A percentile compares a stretch with the other conserved stretches of the same genome.
Evolutionary conservation across 37 sponge, comb jelly and placozoan species (phyloP).

Genomic region (Ianthella basta): DNA sequence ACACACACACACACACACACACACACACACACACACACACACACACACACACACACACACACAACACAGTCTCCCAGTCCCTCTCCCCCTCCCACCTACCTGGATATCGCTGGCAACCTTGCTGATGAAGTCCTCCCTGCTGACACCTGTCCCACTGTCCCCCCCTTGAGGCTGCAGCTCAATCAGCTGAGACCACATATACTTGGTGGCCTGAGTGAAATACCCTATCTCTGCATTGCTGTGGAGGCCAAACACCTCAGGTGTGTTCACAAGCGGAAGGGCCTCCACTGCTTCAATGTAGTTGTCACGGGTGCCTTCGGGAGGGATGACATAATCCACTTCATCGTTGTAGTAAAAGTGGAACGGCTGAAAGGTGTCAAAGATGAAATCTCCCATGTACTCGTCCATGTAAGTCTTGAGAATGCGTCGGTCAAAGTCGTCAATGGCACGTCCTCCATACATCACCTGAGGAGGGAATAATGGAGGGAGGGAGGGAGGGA

Average conservation of each 20-base stretch:
- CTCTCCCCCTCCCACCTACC: conserved; percentile 26
- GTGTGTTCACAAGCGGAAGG: conserved; percentile 95
- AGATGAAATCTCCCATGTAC: conserved; percentile 99
- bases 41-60: background rate
- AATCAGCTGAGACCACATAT: conserved; percentile 93
- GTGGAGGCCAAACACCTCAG: conserved; percentile 99
- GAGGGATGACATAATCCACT: conserved; percentile 94
- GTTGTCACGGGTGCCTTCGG: conserved; percentile 71
- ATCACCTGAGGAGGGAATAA: conserved; percentile 72
- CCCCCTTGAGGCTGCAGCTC: conserved; percentile 99
- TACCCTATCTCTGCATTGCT: conserved; percentile 99
- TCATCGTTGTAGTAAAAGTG: conserved; percentile 91
- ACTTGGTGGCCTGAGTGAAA: conserved; percentile 92
- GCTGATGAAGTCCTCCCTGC: conserved; percentile 94
- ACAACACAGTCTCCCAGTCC: background rate
- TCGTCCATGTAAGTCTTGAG: conserved; percentile 99
- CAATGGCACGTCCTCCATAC: conserved; percentile 99
- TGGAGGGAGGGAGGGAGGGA: too few relatives aligned
- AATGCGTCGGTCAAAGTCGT: conserved; percentile 95
- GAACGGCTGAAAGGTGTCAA: conserved; percentile 99
- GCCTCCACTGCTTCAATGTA: conserved; percentile 90
- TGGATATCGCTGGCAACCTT: conserved; percentile 95
- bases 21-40: background rate
- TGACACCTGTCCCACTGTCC: conserved; percentile 81
- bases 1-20: too few relatives aligned